Base-by-base conservation (phyloP, 2,113 vertebrate species). In the Oenanthe melanoleuca region DNA sequence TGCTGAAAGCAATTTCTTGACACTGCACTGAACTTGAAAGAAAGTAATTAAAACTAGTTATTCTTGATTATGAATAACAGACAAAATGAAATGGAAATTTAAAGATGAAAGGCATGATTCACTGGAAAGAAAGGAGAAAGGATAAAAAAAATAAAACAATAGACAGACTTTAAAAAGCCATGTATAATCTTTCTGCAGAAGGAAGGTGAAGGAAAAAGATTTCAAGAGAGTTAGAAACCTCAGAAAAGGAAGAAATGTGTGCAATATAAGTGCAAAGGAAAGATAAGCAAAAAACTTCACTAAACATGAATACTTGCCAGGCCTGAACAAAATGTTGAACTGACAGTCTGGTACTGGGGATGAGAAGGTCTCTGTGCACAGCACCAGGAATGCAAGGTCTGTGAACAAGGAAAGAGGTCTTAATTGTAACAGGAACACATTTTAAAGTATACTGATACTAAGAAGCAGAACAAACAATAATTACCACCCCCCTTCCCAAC, bases 401-500 rank as follows among this genome's bases (percentile, higher is more conserved):
- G 42, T 65, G 31, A 77, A 65, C 11, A 49, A 26, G 7, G 33
- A 42, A n/a, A 34, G 8, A 6, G 5, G 2, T 25, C 14, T 52
- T 34, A 86, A 75, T 34, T 44, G 7, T n/a, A 37, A 44, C 12
- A 59, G 55, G 31, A 47, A 47, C 28, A 17, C 5, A 37, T 72
- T 91, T 86, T 80, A 5, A 24, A 44, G 6, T n/a, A 40, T 14
- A 21, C 1, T 49, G 66, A 10, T n/a, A 52, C 2, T 44, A 40
- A 64, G 14, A 7, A 44, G 44, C 70, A 77, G 19, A 57, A 3
- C 6, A 61, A 57, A 15, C 55, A 71, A 66, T 49, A 33, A 47
- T n/a, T 67, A 34, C 11, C 2, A 4, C 1, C 8, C 0, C 1
- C 18, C 1, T 15, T 3, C 26, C 3, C 3, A 52, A 2, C 6